Conservation (phyloP, 2,888 invertebrate species). For the Netelia melanura region DNA sequence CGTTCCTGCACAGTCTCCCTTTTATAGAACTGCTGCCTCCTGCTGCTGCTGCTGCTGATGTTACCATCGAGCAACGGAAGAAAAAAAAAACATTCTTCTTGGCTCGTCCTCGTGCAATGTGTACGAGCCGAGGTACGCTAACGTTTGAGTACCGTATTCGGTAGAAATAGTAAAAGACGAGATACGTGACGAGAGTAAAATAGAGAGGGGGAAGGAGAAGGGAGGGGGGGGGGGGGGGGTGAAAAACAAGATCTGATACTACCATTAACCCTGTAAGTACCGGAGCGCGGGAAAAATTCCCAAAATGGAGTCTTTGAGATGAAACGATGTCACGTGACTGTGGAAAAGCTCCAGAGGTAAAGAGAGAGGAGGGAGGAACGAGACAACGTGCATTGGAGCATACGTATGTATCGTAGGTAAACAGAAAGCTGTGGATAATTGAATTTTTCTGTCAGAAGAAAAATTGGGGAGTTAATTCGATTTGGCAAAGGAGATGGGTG, state of each 20-base stretch:
- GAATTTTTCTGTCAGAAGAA: no score
- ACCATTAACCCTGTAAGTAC: background rate
- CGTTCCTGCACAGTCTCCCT: constrained; percentile 75
- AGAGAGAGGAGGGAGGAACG: constrained; percentile 29
- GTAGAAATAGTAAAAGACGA: background rate
- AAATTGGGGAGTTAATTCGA: background rate
- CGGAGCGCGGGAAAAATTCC: background rate
- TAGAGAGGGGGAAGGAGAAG: background rate
- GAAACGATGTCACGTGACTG: background rate
- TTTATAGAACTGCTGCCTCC: constrained; percentile 74
- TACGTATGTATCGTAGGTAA: no score
- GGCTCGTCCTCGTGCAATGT: background rate
- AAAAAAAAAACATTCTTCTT: background rate
- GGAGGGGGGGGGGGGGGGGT: no score
- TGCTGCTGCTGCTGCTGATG: background rate
- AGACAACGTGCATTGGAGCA: constrained; percentile 31
- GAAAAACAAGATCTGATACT: background rate
- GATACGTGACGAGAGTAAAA: background rate
- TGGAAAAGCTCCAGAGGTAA: constrained; percentile 12
- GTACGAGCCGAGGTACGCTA: background rate
- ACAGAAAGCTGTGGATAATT: no score
- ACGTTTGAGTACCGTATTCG: constrained; percentile 8
- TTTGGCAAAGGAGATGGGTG: constrained; percentile 46
- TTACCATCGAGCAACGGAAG: background rate
- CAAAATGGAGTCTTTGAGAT: background rate